Evolutionary conservation across 2,888 invertebrate species (phyloP), one percentile per base, ranked within the genome.

Genomic region (Luffia ferchaultella): DNA sequence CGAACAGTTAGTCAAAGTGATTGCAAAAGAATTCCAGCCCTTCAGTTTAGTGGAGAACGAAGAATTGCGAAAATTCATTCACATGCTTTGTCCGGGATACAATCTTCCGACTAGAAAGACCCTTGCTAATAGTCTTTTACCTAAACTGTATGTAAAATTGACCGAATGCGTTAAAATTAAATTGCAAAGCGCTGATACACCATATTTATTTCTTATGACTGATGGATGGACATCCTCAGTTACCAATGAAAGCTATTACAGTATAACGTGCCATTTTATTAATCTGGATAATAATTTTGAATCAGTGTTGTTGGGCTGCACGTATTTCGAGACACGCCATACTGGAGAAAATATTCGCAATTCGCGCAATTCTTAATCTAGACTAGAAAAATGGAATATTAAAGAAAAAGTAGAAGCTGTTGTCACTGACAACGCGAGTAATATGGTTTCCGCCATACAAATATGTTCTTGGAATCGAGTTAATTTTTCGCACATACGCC

Each of bases 261-360:
- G 57, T 12, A 55, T 65, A 9, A 64, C 62, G 16, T 58, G 54
- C 2, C 62, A 66, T 55, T 65, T 57, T 53, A 56, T 64, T 2
- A 16, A 50, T 18, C 17, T 45, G 1, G 40, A 45, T 0, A 18
- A 45, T 1, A 43, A 50, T 16, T 18, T 53, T 2, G 2, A 50
- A 1, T 46, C 50, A 0, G 19, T 7, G 5, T 2, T 53, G 7
- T 19, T 53, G 1, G 50, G 48, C 1, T 53, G 50, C 42, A 42
- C 43, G 1, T 18, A 53, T 3, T 50, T 45, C 12, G 19, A n/a
- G 1, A 46, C 48, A 45, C 9, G 50, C 16, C 53, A 53, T 41
- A 52, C 52, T 1, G 42, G 40, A 2, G 42, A 50, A 16, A 53
- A 53, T 18, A 16, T n/a, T n/a, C n/a, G n/a, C n/a, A n/a, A n/a